Percentiles rank a stretch among this genome's conserved stretches.
These are phyloP conservation scores for Melanotaenia boesemani DNA, from an alignment of 2,797 vertebrate genomes.

Conservation along the genomic window DNA sequence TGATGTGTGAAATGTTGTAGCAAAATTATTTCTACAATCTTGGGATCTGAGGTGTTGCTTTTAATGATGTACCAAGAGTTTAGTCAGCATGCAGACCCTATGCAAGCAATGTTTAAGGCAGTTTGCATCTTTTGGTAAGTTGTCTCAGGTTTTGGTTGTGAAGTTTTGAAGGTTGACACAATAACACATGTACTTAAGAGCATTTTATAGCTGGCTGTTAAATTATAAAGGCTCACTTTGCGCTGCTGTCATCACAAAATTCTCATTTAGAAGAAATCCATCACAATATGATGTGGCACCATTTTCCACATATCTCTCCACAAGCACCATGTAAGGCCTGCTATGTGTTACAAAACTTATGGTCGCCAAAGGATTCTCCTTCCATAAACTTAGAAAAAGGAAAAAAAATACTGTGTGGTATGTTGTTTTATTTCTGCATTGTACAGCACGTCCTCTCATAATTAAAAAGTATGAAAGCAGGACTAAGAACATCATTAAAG, in stretches of 20 bases:
- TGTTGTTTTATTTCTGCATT: too few relatives aligned
- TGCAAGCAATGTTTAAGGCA: too few relatives aligned
- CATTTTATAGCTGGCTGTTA: too few relatives aligned
- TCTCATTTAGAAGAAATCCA: conserved; percentile 71
- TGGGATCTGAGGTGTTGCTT: neutral
- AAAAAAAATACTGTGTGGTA: neutral
- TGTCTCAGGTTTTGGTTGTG: too few relatives aligned
- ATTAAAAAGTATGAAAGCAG: too few relatives aligned
- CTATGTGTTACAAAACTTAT: conserved; percentile 41
- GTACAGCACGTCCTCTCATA: neutral
- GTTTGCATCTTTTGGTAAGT: too few relatives aligned
- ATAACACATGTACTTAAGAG: too few relatives aligned
- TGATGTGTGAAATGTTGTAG: neutral
- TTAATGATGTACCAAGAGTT: neutral
- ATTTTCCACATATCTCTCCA: rapidly evolving
- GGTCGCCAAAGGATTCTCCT: conserved; percentile 51
- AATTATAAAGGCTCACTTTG: too few relatives aligned
- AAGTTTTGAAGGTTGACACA: too few relatives aligned
- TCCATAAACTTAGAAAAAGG: conserved; percentile 14
- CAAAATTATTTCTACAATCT: neutral
- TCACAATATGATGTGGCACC: rapidly evolving
- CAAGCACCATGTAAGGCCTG: conserved; percentile 68
- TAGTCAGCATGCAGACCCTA: too few relatives aligned
- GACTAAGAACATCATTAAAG: neutral
- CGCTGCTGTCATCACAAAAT: too few relatives aligned